phyloP scores from a whole-genome alignment of 2,113 vertebrate genomes.

The Gnathonemus echidnorhynchus region DNA sequence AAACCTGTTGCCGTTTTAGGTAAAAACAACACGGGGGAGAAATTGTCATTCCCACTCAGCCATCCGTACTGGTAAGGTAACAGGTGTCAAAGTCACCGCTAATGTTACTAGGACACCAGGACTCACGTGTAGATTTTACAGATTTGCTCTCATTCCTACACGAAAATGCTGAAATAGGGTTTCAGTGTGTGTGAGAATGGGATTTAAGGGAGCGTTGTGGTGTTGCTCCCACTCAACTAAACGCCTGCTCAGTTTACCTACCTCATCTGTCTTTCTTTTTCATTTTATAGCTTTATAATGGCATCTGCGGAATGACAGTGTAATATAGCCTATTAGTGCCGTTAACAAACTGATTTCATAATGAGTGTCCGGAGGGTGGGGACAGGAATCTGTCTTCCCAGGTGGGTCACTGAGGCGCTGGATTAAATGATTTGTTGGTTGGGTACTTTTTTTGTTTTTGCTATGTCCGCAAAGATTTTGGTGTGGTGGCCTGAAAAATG shows the following conservation, averaged over 20 bases:
- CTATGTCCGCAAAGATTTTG: not conserved
- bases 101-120: not conserved
- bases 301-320: not conserved
- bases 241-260: too few species aligned
- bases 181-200: too few species aligned
- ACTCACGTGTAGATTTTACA: too few species aligned
- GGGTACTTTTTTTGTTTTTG: not conserved
- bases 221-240: too few species aligned
- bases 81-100: too few species aligned
- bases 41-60: not conserved
- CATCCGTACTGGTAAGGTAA: too few species aligned
- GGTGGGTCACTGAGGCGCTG: not conserved
- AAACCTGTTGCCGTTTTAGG: too few species aligned
- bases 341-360: not conserved
- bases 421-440: not conserved
- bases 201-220: not conserved
- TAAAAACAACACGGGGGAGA: too few species aligned
- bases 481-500: not conserved
- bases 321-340: not conserved
- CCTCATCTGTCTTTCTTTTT: too few species aligned
- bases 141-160: too few species aligned
- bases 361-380: not conserved
- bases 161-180: too few species aligned
- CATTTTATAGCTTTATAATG: too few species aligned
- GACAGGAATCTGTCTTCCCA: not conserved